phyloP scores from a whole-genome alignment of 2,797 vertebrate genomes.

The Pelobates cultripes region DNA sequence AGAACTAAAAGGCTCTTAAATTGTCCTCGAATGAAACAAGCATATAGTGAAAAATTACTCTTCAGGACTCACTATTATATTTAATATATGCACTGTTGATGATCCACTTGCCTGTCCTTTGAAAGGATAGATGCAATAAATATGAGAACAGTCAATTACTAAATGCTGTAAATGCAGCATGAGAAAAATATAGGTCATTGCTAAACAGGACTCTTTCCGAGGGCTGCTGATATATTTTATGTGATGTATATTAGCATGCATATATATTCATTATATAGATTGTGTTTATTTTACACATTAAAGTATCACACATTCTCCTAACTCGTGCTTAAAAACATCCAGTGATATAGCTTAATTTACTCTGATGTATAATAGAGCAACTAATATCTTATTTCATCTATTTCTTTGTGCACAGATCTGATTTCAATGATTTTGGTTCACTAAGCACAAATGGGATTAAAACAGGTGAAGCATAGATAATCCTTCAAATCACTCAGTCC shows the following conservation, averaged over 20 bases:
- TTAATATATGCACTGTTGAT: no score
- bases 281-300: neutral
- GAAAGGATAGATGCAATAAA: no score
- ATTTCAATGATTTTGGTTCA: conserved; percentile 37
- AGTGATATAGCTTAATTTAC: conserved; percentile 3
- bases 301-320: neutral
- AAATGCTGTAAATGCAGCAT: no score
- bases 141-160: no score
- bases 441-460: conserved; percentile 42
- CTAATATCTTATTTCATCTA: conserved; percentile 23
- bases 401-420: conserved; percentile 5
- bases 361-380: neutral
- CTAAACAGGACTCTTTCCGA: no score
- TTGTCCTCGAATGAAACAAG: no score
- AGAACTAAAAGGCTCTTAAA: no score
- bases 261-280: neutral
- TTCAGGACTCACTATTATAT: no score
- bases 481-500: conserved; percentile 28
- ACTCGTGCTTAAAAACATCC: neutral
- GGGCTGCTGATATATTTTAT: no score
- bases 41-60: no score
- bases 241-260: neutral
- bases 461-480: conserved; percentile 46
- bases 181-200: no score
- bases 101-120: no score